Conservation (phyloP, 2,888 invertebrate species). For the Marronus borbonicus region DNA sequence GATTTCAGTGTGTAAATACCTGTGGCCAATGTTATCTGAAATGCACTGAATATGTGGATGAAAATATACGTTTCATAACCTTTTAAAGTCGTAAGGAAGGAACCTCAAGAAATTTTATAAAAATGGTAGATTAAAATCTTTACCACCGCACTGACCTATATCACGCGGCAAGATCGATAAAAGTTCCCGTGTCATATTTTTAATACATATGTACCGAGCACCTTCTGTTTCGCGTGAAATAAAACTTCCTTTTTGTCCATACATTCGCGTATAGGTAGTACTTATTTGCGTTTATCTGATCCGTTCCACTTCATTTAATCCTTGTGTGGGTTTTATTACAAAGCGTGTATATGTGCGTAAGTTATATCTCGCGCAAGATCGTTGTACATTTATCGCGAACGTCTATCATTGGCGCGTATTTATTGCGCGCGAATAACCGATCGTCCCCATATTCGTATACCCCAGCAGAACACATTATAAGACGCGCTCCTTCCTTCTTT, state of each 20-base stretch:
- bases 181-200: neutral
- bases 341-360: constrained; percentile 8
- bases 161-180: neutral
- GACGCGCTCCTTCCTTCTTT: constrained; percentile 12
- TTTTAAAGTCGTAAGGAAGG: neutral
- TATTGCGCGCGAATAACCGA: constrained; percentile 22
- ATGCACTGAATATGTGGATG: neutral
- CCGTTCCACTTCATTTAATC: constrained; percentile 42
- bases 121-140: constrained; percentile 5
- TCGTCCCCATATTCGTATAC: neutral
- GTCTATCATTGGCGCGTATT: constrained; percentile 20
- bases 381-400: constrained; percentile 13
- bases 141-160: constrained; percentile 19
- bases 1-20: no score
- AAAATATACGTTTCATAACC: neutral
- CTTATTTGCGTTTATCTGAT: constrained; percentile 41
- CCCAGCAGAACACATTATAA: neutral
- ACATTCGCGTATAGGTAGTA: constrained; percentile 5
- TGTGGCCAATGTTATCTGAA: no score
- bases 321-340: constrained; percentile 26
- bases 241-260: constrained; percentile 7
- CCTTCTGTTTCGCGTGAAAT: constrained; percentile 14
- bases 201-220: neutral
- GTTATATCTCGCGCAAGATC: constrained; percentile 16
- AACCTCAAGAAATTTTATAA: neutral